These are phyloP conservation scores for Prosapia bicincta DNA, from an alignment of 2,888 invertebrate species.

Conservation along the genomic window DNA sequence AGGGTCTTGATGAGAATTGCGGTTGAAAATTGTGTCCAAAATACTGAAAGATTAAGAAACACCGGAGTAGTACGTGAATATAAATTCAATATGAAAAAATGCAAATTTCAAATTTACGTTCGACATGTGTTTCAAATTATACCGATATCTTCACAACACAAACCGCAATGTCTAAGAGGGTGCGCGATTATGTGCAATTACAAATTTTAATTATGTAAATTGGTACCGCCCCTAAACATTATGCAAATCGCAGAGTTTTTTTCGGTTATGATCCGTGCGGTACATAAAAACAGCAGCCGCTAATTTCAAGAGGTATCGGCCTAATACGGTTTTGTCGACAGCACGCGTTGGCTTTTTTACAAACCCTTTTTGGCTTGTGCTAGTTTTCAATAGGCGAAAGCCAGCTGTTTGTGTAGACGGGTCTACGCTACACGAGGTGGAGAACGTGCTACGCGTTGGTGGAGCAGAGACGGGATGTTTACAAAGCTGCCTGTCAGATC, in stretches of 20 bases:
- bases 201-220: neutral
- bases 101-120: no score
- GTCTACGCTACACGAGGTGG: neutral
- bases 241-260: neutral
- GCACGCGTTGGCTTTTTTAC: neutral
- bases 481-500: neutral
- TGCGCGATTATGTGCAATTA: neutral
- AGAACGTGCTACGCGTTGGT: neutral
- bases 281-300: neutral
- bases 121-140: no score
- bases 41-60: no score
- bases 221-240: neutral
- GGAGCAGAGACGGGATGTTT: neutral
- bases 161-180: no score
- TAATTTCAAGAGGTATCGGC: neutral
- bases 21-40: no score
- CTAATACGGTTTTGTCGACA: neutral
- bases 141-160: no score
- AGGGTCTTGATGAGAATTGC: no score
- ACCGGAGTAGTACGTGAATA: no score
- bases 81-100: no score
- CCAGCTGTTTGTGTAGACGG: neutral
- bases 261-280: neutral
- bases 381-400: neutral
- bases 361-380: neutral